Percentiles rank a stretch among this genome's conserved stretches.
These are phyloP conservation scores for Sylvietta virens DNA, from an alignment of 2,113 vertebrate genomes.

Conservation along the genomic window DNA sequence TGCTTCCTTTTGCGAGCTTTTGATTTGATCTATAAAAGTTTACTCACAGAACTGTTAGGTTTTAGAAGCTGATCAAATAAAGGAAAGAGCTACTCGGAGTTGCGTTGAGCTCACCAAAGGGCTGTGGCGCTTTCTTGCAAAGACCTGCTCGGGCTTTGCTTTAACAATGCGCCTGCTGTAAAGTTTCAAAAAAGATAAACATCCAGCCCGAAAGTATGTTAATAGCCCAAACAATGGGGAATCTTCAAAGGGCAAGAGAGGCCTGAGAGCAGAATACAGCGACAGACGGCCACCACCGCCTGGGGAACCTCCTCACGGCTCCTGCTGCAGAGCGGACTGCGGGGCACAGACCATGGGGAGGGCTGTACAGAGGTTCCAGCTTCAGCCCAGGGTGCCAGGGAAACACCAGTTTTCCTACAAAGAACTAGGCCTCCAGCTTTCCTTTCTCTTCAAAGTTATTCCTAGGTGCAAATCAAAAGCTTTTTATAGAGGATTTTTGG, in stretches of 20 bases:
- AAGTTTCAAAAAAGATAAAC: constrained; percentile 71
- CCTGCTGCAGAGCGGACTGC: neutral
- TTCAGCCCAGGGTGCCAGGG: neutral
- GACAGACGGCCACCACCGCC: neutral
- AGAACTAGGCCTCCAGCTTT: neutral
- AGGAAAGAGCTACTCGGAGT: constrained; percentile 35
- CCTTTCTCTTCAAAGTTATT: neutral
- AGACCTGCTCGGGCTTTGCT: constrained; percentile 12
- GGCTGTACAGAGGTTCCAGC: neutral
- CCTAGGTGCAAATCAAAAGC: neutral
- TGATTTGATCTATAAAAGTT: constrained; percentile 68
- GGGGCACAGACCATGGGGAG: neutral
- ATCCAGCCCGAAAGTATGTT: constrained; percentile 66
- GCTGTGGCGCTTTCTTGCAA: neutral
- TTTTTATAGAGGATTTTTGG: neutral
- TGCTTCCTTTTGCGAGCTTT: constrained; percentile 64
- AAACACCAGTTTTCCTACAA: neutral
- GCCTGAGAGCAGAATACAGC: constrained; percentile 3
- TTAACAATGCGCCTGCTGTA: constrained; percentile 40
- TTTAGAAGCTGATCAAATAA: constrained; percentile 72
- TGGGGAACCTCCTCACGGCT: neutral
- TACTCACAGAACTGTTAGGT: constrained; percentile 70
- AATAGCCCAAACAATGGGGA: constrained; percentile 67
- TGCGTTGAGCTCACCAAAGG: constrained; percentile 22
- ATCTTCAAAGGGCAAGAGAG: constrained; percentile 61